Evolutionary conservation across 1,140 invertebrate genomes (phyloP).

Genomic region (Caenorhabditis elegans): DNA sequence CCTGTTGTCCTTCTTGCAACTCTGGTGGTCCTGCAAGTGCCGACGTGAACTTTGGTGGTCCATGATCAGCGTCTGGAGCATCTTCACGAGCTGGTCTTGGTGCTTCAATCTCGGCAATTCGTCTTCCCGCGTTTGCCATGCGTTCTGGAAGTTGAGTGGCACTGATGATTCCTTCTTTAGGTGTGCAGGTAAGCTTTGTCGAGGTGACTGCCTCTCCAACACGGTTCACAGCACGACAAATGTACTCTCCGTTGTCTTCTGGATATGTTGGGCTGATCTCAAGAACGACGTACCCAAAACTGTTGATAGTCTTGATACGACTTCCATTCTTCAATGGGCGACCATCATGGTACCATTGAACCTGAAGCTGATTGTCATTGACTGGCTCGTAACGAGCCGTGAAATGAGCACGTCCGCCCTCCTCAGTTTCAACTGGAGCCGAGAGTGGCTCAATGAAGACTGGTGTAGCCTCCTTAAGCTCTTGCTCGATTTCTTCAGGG

Average conservation of each 20-base stretch:
- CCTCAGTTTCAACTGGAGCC: conserved; percentile 57
- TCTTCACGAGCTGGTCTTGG: conserved; percentile 72
- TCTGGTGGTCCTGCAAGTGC: conserved; percentile 71
- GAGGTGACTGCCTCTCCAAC: conserved; percentile 88
- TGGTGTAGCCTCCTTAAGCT: conserved; percentile 59
- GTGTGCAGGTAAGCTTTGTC: conserved; percentile 83
- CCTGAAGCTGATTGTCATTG: conserved; percentile 58
- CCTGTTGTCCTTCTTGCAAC: conserved; percentile 84
- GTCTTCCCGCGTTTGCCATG: conserved; percentile 86
- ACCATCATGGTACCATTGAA: conserved; percentile 60
- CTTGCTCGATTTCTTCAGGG: conserved; percentile 56
- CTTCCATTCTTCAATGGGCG: conserved; percentile 70
- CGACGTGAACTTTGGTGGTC: conserved; percentile 87
- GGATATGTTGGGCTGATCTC: conserved; percentile 82
- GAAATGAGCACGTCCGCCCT: conserved; percentile 62
- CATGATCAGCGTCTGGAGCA: conserved; percentile 73
- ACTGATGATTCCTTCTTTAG: conserved; percentile 85
- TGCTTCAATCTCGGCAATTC: conserved; percentile 85
- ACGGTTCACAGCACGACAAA: conserved; percentile 76
- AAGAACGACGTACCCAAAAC: conserved; percentile 87
- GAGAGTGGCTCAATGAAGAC: conserved; percentile 64
- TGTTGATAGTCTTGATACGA: conserved; percentile 88
- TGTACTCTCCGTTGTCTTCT: conserved; percentile 88
- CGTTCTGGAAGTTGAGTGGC: conserved; percentile 87
- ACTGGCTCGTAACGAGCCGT: conserved; percentile 62